A percentile compares a stretch with the other conserved stretches of the same genome.
Conservation (phyloP, 1,140 invertebrate species). For the Prorops nasuta region DNA sequence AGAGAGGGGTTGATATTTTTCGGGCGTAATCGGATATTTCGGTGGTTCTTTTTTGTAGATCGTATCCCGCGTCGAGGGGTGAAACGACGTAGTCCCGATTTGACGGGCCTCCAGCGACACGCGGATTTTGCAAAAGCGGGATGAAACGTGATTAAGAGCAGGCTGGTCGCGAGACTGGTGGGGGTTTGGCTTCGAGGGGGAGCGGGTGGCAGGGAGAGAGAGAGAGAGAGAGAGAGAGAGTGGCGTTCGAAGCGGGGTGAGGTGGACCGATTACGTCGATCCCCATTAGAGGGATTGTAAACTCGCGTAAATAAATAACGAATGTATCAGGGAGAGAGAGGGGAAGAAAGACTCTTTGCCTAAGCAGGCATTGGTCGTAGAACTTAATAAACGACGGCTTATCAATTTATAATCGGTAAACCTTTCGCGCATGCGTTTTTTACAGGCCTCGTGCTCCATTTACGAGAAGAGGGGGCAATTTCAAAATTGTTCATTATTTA, state of each 20-base stretch:
- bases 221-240: background rate
- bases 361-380: slow-evolving; percentile 52
- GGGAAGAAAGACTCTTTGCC: slow-evolving; percentile 38
- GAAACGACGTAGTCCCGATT: slow-evolving; percentile 17
- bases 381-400: slow-evolving; percentile 55
- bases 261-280: slow-evolving; percentile 47
- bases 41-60: too few species aligned
- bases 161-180: too few species aligned
- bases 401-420: slow-evolving; percentile 53
- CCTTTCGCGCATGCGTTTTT: slow-evolving; percentile 40
- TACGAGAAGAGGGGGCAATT: too few species aligned
- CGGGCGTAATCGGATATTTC: too few species aligned
- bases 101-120: slow-evolving; percentile 9
- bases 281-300: slow-evolving; percentile 55
- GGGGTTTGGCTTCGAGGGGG: too few species aligned
- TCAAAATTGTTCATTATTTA: too few species aligned
- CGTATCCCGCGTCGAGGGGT: too few species aligned
- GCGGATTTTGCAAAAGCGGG: slow-evolving; percentile 27
- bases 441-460: slow-evolving; percentile 29
- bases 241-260: too few species aligned
- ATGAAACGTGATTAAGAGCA: slow-evolving; percentile 30
- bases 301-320: slow-evolving; percentile 55
- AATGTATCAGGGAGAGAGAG: slow-evolving; percentile 37
- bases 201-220: too few species aligned
- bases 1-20: too few species aligned